Evolutionary conservation across 2,797 vertebrate genomes (phyloP).

Genomic region (Hirundo rustica): DNA sequence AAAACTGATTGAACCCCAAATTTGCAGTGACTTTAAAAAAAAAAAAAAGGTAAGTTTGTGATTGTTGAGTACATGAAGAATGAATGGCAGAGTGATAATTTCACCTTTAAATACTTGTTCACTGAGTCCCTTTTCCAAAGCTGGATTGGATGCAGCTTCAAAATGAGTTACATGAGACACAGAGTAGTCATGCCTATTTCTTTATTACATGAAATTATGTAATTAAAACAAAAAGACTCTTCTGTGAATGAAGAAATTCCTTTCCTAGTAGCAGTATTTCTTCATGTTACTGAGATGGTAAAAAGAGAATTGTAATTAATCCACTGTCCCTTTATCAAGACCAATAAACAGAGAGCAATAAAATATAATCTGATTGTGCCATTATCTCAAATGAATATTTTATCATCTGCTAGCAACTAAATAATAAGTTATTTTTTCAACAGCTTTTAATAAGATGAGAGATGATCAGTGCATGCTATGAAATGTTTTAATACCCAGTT

Average conservation of each 20-base stretch:
- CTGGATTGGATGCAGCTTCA: neutral
- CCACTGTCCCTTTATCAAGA: slow-evolving; percentile 57
- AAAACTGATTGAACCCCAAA: neutral
- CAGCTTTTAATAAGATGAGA: slow-evolving; percentile 70
- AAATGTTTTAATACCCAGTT: neutral
- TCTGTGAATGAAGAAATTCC: slow-evolving; percentile 36
- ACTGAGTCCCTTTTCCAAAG: neutral
- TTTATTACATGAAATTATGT: slow-evolving; percentile 45
- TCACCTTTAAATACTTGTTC: neutral
- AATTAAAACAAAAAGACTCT: slow-evolving; percentile 55
- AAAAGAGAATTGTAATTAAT: slow-evolving; percentile 68
- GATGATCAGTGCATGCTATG: slow-evolving; percentile 44
- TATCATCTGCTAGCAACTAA: slow-evolving; percentile 70
- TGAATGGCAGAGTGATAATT: neutral
- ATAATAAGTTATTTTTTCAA: slow-evolving; percentile 75
- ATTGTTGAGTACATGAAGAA: neutral
- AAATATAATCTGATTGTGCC: slow-evolving; percentile 69
- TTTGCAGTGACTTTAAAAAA: neutral
- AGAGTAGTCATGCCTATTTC: neutral
- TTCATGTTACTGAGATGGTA: slow-evolving; percentile 29
- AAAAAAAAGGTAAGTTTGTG: neutral
- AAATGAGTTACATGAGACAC: neutral
- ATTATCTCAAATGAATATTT: slow-evolving; percentile 75
- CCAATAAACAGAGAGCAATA: slow-evolving; percentile 69
- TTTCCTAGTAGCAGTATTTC: slow-evolving; percentile 49